Base-by-base conservation (phyloP, 1,140 invertebrate genomes). In the Wasmannia auropunctata region DNA sequence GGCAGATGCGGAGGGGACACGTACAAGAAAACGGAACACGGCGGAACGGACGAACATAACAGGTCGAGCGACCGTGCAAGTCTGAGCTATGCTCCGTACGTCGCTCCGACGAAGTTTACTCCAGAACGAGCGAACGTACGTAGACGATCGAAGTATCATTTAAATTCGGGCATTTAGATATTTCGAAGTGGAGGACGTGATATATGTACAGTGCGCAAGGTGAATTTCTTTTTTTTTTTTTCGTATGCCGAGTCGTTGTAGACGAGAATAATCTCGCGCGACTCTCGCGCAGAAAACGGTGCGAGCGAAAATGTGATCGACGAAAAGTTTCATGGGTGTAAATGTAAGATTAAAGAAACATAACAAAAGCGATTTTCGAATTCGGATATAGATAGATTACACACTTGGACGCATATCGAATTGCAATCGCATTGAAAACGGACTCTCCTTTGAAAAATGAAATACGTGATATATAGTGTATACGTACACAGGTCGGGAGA, bases 41-140 rank as follows among this genome's bases (percentile, higher is more conserved):
- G 28, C 65, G 46, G 54, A 74, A 43, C 83, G 54, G 43, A 63
- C 65, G 69, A 90, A 62, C 89, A 91, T 86, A 90, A 86, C 89
- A 86, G 83, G 83, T 90, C 84, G 83, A 88, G 46, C 86, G 67
- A 72, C 65, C 88, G 86, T 25, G 14, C 65, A 54, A 31, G 67
- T 28, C n/a, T 77, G 60, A 86, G 46, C 46, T 80, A 31, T 43
- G 70, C 25, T 54, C 56, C 46, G 56, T 28, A 43, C 28, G 16
- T 11, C 31, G 49, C 28, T 51, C 1, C 14, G 0, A 28, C 1
- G 10, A 16, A 19, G 31, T 51, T n/a, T 37, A 1, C 31, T 43
- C 58, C 5, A 22, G 11, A 51, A 76, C n/a, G 19, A 34, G 19
- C 14, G 31, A 28, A 5, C 10, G 4, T 16, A 49, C 25, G 14